Evolutionary conservation across 2,113 vertebrate species (phyloP).

Genomic region (Plecturocebus donacophilus): DNA sequence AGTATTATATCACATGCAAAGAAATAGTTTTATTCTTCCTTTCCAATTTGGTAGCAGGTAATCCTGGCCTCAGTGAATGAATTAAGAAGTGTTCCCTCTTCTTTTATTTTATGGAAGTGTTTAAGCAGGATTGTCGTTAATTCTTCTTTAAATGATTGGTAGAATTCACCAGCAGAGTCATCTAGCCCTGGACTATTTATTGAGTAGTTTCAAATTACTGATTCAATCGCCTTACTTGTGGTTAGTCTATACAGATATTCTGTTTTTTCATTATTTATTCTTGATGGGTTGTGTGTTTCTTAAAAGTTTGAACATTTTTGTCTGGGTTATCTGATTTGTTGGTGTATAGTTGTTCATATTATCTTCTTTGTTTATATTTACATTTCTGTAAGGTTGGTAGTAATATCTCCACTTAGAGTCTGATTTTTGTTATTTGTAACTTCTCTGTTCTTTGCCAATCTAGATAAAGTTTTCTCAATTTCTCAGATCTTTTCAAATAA

Average conservation of each 20-base stretch:
- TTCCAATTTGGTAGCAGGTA: not conserved
- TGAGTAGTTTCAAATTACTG: not conserved
- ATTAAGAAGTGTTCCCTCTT: not conserved
- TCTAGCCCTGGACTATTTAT: not conserved
- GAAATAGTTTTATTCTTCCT: not conserved
- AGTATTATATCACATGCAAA: not conserved
- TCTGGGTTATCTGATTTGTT: not conserved
- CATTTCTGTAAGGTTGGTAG: not conserved
- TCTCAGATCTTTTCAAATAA: not conserved
- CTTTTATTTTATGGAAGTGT: not conserved
- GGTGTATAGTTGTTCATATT: not conserved
- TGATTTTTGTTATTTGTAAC: not conserved
- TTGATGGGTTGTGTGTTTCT: not conserved
- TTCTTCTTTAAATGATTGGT: not conserved
- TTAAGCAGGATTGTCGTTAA: not conserved
- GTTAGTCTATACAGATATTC: not conserved
- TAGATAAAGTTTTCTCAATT: not conserved
- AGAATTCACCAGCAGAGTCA: not conserved
- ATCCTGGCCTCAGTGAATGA: not conserved
- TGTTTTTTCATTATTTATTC: not conserved
- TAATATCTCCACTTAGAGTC: not conserved
- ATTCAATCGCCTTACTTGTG: not conserved
- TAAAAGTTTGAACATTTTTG: not conserved
- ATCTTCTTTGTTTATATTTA: not conserved
- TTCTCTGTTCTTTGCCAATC: not conserved